Percentiles rank a stretch among this genome's conserved stretches.
Evolutionary conservation across 2,113 vertebrate species (phyloP).

Genomic region (Vimba vimba): DNA sequence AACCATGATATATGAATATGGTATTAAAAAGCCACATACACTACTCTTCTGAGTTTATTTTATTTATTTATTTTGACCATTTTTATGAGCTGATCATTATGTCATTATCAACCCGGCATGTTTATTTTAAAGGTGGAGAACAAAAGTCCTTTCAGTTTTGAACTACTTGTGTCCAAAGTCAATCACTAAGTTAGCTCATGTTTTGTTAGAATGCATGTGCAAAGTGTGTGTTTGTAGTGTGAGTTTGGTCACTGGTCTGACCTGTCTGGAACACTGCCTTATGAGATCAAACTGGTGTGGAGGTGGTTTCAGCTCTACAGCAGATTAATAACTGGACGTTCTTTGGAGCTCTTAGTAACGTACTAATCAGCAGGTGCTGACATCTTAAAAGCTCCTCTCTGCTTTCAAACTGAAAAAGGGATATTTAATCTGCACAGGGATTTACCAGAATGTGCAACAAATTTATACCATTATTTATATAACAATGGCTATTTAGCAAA

Average conservation of each 20-base stretch:
- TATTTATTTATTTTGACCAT: too few relatives aligned
- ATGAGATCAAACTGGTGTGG: constrained; percentile 38
- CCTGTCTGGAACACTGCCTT: constrained; percentile 32
- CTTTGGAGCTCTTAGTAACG: constrained; percentile 57
- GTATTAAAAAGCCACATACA: background rate
- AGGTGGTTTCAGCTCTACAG: constrained; percentile 42
- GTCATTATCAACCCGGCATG: background rate
- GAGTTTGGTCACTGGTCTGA: constrained; percentile 6
- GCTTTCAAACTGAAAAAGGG: constrained; percentile 58
- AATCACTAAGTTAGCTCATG: background rate
- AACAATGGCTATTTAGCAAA: constrained; percentile 30
- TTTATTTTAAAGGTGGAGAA: background rate
- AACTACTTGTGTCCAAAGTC: background rate
- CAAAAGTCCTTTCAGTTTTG: background rate
- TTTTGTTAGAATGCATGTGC: constrained; percentile 6
- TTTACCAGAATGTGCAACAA: constrained; percentile 50
- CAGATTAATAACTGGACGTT: constrained; percentile 57
- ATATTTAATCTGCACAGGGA: constrained; percentile 40
- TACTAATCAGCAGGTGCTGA: constrained; percentile 59
- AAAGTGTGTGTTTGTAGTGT: constrained; percentile 15
- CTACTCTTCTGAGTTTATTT: background rate
- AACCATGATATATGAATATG: background rate
- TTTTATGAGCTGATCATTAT: background rate
- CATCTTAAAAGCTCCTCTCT: constrained; percentile 61
- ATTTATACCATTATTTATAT: constrained; percentile 42